Percentiles rank a stretch among this genome's conserved stretches.
Evolutionary conservation across 2,888 invertebrate genomes (phyloP).

Genomic region (Macaria notata): DNA sequence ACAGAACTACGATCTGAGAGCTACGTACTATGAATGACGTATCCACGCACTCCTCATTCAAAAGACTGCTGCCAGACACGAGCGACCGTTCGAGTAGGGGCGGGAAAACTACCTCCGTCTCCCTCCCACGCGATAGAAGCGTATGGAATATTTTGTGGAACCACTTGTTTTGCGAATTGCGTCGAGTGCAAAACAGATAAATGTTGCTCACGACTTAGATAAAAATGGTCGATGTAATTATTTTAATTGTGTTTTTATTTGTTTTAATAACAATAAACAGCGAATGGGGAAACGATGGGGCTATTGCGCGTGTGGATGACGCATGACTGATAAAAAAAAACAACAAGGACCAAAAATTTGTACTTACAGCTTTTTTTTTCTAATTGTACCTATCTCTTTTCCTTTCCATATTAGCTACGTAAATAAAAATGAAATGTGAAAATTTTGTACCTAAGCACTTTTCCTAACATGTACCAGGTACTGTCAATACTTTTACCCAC

Average conservation of each 20-base stretch:
- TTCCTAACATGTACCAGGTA: too few species aligned
- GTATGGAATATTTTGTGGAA: constrained; percentile 79
- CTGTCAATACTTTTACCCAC: too few species aligned
- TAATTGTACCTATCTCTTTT: too few species aligned
- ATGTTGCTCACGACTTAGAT: constrained; percentile 35
- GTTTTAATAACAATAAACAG: constrained; percentile 17
- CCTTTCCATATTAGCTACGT: too few species aligned
- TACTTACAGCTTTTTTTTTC: too few species aligned
- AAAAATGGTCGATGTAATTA: constrained; percentile 25
- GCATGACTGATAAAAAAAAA: too few species aligned
- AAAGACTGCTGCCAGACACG: constrained; percentile 69
- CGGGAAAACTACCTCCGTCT: constrained; percentile 59
- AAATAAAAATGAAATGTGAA: too few species aligned
- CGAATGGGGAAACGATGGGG: constrained; percentile 28
- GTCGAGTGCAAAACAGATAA: constrained; percentile 70
- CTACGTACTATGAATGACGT: constrained; percentile 83
- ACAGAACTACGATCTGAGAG: constrained; percentile 77
- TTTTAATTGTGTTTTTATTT: constrained; percentile 25
- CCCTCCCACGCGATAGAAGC: constrained; percentile 72
- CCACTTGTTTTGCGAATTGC: constrained; percentile 78
- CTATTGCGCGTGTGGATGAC: neutral
- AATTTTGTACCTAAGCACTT: too few species aligned
- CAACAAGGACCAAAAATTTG: too few species aligned
- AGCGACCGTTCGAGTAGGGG: constrained; percentile 57
- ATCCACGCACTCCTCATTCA: constrained; percentile 57